These are phyloP conservation scores for Junonia oenone DNA, from an alignment of 2,888 invertebrate species.

Conservation along the genomic window DNA sequence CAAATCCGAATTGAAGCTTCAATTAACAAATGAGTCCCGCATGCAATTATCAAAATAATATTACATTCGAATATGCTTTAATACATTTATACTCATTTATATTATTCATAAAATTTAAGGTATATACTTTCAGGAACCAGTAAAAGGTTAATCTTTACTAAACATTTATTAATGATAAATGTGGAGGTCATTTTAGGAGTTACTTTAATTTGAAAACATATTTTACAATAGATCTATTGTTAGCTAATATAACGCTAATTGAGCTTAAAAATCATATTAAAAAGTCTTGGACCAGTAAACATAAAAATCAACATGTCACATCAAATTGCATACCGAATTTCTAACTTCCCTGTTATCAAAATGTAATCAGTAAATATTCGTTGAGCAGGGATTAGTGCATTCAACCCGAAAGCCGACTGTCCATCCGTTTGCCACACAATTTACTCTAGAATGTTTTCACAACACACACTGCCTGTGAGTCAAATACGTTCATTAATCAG, in stretches of 20 bases:
- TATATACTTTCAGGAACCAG: no score
- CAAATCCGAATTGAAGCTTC: constrained; percentile 55
- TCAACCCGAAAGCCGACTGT: constrained; percentile 49
- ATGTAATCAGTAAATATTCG: neutral
- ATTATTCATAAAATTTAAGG: neutral
- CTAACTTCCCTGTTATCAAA: neutral
- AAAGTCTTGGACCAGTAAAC: no score
- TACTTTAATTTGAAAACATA: no score
- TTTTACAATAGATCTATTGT: no score
- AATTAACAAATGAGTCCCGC: constrained; percentile 63
- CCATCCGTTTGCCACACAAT: constrained; percentile 53
- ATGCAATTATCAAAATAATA: constrained; percentile 42
- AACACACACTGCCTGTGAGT: constrained; percentile 26
- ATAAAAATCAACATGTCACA: no score
- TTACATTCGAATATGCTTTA: neutral
- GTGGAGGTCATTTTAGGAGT: no score
- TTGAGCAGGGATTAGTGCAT: constrained; percentile 60
- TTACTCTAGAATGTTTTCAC: constrained; percentile 48
- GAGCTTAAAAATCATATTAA: no score
- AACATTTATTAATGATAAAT: no score
- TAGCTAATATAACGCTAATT: no score
- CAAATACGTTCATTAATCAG: constrained; percentile 23
- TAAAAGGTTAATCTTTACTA: no score
- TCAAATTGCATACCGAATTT: no score
- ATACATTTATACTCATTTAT: neutral